Evolutionary conservation across 2,888 invertebrate genomes (phyloP).

Genomic region (Phytoseiulus persimilis): DNA sequence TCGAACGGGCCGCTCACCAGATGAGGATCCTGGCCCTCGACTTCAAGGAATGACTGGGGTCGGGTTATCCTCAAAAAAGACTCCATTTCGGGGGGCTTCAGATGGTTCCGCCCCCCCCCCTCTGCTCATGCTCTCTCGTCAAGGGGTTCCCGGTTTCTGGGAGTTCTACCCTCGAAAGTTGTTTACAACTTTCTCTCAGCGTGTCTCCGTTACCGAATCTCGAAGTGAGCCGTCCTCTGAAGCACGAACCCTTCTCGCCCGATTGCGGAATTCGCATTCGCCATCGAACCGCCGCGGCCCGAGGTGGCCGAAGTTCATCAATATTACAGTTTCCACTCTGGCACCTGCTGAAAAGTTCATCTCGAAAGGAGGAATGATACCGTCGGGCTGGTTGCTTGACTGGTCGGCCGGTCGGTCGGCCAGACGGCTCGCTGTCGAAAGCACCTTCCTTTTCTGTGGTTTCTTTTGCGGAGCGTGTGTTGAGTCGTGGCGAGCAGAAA

Average conservation of each 20-base stretch:
- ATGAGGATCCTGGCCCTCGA: too few relatives aligned
- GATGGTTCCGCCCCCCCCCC: too few relatives aligned
- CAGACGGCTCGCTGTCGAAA: background rate
- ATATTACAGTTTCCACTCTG: background rate
- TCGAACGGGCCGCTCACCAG: too few relatives aligned
- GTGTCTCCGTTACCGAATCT: background rate
- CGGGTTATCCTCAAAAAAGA: too few relatives aligned
- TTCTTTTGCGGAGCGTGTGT: background rate
- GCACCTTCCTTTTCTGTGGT: background rate
- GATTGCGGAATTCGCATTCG: background rate
- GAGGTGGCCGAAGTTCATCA: background rate
- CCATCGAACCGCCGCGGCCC: background rate
- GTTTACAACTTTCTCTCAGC: background rate
- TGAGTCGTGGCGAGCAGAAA: background rate
- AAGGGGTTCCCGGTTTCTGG: too few relatives aligned
- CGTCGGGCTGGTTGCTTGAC: background rate
- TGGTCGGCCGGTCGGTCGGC: background rate
- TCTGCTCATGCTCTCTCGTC: too few relatives aligned
- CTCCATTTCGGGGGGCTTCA: too few relatives aligned
- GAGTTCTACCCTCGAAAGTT: background rate
- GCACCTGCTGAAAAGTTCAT: background rate
- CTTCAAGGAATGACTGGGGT: too few relatives aligned
- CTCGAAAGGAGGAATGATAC: background rate
- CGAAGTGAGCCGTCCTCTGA: background rate
- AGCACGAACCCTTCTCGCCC: background rate